These are phyloP conservation scores for Emydocephalus ijimae DNA, from an alignment of 2,113 vertebrate genomes.

Conservation along the genomic window DNA sequence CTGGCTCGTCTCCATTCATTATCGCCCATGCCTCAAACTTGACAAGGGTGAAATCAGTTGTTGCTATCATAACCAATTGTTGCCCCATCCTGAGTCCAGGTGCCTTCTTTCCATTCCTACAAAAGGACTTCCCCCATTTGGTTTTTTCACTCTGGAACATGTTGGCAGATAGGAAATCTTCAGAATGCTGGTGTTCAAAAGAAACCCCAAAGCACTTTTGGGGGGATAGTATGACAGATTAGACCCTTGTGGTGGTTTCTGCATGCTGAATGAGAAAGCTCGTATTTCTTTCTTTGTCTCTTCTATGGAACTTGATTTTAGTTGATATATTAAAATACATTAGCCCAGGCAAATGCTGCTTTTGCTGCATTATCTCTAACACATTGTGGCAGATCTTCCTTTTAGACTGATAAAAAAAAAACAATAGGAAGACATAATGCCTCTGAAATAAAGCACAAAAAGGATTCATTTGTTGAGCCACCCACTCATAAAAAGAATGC, in stretches of 20 bases:
- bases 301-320: not conserved
- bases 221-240: not conserved
- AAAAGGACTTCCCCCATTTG: not conserved
- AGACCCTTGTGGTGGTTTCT: not conserved
- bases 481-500: conserved; percentile 51
- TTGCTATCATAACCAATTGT: not conserved
- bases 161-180: not conserved
- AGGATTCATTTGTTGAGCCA: conserved; percentile 26
- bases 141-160: not conserved
- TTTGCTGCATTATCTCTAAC: not conserved
- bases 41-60: too few species aligned
- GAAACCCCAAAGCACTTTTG: not conserved
- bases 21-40: too few species aligned
- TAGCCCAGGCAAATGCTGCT: not conserved
- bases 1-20: too few species aligned
- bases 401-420: conserved; percentile 19
- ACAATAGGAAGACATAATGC: not conserved
- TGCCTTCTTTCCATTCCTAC: not conserved
- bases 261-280: not conserved
- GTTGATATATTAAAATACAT: conserved; percentile 5
- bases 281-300: not conserved
- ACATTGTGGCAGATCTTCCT: not conserved
- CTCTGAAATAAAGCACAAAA: conserved; percentile 29
- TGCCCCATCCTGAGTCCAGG: not conserved
- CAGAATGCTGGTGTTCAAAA: not conserved